phyloP scores from a whole-genome alignment of 2,113 vertebrate genomes.

The Gobiocypris rarus region DNA sequence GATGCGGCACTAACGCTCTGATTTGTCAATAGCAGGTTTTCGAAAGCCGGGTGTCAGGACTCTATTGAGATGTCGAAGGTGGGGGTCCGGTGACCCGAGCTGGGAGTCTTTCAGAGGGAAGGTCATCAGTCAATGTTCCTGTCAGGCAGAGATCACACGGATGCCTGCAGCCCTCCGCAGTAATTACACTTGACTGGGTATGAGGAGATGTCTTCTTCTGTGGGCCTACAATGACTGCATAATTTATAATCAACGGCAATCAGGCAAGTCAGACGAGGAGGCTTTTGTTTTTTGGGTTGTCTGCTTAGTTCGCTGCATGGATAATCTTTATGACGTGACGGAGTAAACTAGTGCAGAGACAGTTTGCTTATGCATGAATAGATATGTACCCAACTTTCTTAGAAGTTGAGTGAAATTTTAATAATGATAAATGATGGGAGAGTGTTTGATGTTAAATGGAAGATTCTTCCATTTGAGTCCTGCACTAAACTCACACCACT shows the following conservation, averaged over 20 bases:
- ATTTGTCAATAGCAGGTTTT: conserved; percentile 92
- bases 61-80: conserved; percentile 91
- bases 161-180: conserved; percentile 87
- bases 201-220: conserved; percentile 99
- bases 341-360: not conserved
- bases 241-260: conserved; percentile 96
- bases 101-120: conserved; percentile 84
- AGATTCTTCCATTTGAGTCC: not conserved
- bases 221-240: conserved; percentile 95
- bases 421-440: not conserved
- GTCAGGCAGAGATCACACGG: conserved; percentile 90
- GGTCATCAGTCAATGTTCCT: conserved; percentile 98
- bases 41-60: conserved; percentile 86
- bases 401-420: conserved; percentile 31
- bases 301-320: conserved; percentile 41
- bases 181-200: conserved; percentile 98
- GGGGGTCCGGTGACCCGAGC: conserved; percentile 81
- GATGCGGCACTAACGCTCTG: conserved; percentile 85
- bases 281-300: conserved; percentile 45
- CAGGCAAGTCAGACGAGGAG: conserved; percentile 70
- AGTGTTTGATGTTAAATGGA: not conserved
- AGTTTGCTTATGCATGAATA: conserved; percentile 25
- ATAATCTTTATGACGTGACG: conserved; percentile 37
- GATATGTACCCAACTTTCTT: conserved; percentile 19
- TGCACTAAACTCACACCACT: not conserved